These are phyloP conservation scores for Mormyrus proboscirostris DNA, from an alignment of 2,797 vertebrate species.

Conservation along the genomic window DNA sequence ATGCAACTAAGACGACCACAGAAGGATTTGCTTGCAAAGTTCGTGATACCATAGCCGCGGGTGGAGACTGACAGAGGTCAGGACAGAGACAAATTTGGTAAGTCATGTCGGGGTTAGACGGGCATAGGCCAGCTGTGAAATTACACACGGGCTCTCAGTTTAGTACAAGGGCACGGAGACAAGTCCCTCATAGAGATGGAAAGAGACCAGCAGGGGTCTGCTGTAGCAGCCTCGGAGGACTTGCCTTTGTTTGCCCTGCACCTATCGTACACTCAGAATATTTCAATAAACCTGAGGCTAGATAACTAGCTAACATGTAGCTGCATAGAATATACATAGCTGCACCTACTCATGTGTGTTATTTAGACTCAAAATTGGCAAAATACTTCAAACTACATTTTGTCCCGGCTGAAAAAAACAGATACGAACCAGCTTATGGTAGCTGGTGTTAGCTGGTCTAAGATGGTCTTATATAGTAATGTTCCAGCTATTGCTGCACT, in stretches of 20 bases:
- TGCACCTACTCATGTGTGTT: not conserved
- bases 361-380: not conserved
- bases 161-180: slow-evolving; percentile 37
- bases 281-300: not conserved
- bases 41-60: not conserved
- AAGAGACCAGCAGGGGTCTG: not conserved
- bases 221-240: not conserved
- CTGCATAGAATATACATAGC: not conserved
- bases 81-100: slow-evolving; percentile 48
- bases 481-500: not conserved
- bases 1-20: slow-evolving; percentile 8
- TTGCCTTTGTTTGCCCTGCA: not conserved
- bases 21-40: slow-evolving; percentile 2
- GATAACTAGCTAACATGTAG: not conserved
- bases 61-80: slow-evolving; percentile 23
- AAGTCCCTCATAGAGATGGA: not conserved
- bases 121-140: slow-evolving; percentile 59
- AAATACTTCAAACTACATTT: not conserved
- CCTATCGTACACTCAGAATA: not conserved
- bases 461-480: not conserved
- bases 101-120: slow-evolving; percentile 36
- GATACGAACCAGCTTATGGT: not conserved
- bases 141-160: slow-evolving; percentile 43
- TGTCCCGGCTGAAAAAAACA: not conserved
- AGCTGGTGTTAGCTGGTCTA: not conserved